Base-by-base conservation (phyloP, 2,888 invertebrate genomes). In the Halictus ligatus region DNA sequence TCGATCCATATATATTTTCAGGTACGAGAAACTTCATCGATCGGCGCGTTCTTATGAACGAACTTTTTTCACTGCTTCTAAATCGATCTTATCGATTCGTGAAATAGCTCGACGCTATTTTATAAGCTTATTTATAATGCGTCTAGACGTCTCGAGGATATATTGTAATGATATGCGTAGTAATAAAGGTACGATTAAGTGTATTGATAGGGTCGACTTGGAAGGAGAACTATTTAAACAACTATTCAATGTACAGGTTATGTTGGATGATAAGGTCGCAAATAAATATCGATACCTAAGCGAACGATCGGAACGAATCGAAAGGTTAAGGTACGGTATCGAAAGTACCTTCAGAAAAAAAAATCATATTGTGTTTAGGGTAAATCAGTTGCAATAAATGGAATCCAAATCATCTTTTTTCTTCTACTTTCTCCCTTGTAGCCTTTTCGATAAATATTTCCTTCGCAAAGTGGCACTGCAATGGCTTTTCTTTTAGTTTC, bases 371-470 rank as follows among this genome's bases (percentile, higher is more conserved):
- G 83, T 83, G 83, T 67, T 77, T 83, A 81, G 83, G 60, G 69
- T 82, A 78, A 84, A 74, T 75, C 82, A 71, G 73, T 81, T 81
- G 82, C 81, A 82, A 80, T 84, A 82, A 83, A 83, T 78, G 75
- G 69, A 75, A 83, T 75, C 78, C 48, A 84, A 85, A 77, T 78
- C 54, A 79, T 67, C 64, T 78, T 40, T 48, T 12, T 58, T 64
- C 25, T 67, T 72, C 74, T 72, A 71, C 25, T 81, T 81, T 72
- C 58, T 58, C 60, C 71, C 54, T 35, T 48, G 35, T 25, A 35
- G 35, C 12, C 12, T 64, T 35, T 46, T 46, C 46, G 46, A 46
- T 46, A 12, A 13, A 46, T 18, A 18, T 18, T 50, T 54, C 54
- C 13, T 54, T 21, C 7, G 8, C 54, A 54, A 21, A 8, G 7